These are phyloP conservation scores for Xestia sexstrigata DNA, from an alignment of 2,888 invertebrate species.

Conservation along the genomic window DNA sequence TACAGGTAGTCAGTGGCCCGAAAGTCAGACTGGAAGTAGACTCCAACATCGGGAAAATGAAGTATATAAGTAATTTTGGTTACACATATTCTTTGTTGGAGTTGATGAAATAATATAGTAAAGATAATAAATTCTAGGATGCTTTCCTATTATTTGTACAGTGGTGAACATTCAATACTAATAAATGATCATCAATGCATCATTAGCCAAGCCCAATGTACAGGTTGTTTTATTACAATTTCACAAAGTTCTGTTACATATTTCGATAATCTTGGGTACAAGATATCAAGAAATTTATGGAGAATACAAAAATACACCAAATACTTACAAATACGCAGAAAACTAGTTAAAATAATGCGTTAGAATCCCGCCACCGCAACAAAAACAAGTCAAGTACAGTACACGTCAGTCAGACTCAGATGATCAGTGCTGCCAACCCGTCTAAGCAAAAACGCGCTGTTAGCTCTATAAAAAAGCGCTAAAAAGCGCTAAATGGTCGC, in stretches of 20 bases:
- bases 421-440: no score
- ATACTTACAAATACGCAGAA: constrained; percentile 44
- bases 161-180: neutral
- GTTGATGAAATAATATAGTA: no score
- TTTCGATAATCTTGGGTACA: neutral
- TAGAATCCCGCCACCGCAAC: constrained; percentile 32
- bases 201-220: neutral
- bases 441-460: no score
- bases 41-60: no score
- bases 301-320: constrained; percentile 13
- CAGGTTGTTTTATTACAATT: constrained; percentile 1
- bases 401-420: no score
- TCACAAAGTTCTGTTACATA: constrained; percentile 1
- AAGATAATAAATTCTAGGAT: neutral
- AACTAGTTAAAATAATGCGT: constrained; percentile 10
- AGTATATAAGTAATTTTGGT: neutral
- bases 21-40: no score
- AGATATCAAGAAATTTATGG: neutral
- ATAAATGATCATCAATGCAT: neutral
- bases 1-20: no score
- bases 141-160: neutral
- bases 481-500: no score
- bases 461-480: no score
- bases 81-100: neutral
- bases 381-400: constrained; percentile 55